Base-by-base conservation (phyloP, 2,888 invertebrate species). In the Protophormia terraenovae region DNA sequence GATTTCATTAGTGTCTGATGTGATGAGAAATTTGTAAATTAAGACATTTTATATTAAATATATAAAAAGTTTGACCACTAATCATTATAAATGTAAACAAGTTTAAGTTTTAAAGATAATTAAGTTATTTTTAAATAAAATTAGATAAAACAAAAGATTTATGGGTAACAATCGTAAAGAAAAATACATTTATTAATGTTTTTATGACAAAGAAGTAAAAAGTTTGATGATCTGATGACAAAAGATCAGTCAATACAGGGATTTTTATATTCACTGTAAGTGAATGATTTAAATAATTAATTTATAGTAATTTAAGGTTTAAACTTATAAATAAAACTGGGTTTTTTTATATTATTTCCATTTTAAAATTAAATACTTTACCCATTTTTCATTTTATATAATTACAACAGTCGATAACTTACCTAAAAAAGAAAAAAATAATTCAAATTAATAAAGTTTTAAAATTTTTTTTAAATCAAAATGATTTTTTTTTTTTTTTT, bases 351-450 rank as follows among this genome's bases (percentile, higher is more conserved):
- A 8, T 32, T 1, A 32, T 8, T 8, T 32, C 6, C 1, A 32
- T 1, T 1, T 32, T 32, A 8, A 8, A 2, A 3, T 32, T 32
- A 8, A 3, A 55, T 72, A 72, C 58, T 22, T 60, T 32, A 55
- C 55, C 71, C 6, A 16, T 27, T 12, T 55, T 41, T 27, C n/a
- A 29, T 38, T 41, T 24, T 19, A 22, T 22, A 22, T 10, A 22
- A 50, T n/a, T n/a, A 2, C 12, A 22, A 3, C 41, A 3, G 1
- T 27, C 6, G 12, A 0, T 1, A 10, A 73, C 73, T 73, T 60
- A 73, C 73, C 73, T 73, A 60, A 29, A 41, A 55, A 41, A 3
- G 27, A 8, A 12, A 72, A 58, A 12, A 19, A 32, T n/a, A 22
- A 19, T 10, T 22, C 19, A 47, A 22, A 10, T 50, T 12, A 50